These are phyloP conservation scores for Mycalesis mineus DNA, from an alignment of 2,888 invertebrate species.

Conservation along the genomic window DNA sequence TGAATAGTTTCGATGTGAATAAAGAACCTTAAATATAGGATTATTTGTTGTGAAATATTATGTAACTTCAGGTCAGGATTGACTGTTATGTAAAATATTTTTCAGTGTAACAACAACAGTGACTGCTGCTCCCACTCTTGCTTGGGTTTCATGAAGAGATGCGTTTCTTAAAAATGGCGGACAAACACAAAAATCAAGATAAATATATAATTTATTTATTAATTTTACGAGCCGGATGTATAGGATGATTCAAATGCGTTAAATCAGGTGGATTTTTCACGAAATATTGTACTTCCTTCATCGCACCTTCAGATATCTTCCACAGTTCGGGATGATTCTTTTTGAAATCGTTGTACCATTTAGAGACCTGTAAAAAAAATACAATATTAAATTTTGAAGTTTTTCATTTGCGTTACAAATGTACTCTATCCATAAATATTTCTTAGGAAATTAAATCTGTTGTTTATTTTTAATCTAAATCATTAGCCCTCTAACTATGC, in stretches of 20 bases:
- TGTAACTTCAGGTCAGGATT: too few relatives aligned
- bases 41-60: too few relatives aligned
- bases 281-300: constrained; percentile 83
- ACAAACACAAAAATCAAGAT: background rate
- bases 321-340: constrained; percentile 82
- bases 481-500: too few relatives aligned
- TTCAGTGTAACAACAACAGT: constrained; percentile 21
- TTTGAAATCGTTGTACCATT: constrained; percentile 86
- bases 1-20: too few relatives aligned
- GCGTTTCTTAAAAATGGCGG: constrained; percentile 16
- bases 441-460: too few relatives aligned
- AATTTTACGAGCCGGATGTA: constrained; percentile 82
- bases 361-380: constrained; percentile 53
- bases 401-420: too few relatives aligned
- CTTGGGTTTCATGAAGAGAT: constrained; percentile 25
- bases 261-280: constrained; percentile 86
- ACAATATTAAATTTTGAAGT: too few relatives aligned
- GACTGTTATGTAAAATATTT: background rate
- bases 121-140: constrained; percentile 29
- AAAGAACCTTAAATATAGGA: too few relatives aligned
- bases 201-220: constrained; percentile 37
- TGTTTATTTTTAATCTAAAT: background rate
- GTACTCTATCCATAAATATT: too few relatives aligned
- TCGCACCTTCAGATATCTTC: constrained; percentile 82
- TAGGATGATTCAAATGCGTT: constrained; percentile 83